Evolutionary conservation across 2,113 vertebrate species (phyloP).

Genomic region (Carollia perspicillata): DNA sequence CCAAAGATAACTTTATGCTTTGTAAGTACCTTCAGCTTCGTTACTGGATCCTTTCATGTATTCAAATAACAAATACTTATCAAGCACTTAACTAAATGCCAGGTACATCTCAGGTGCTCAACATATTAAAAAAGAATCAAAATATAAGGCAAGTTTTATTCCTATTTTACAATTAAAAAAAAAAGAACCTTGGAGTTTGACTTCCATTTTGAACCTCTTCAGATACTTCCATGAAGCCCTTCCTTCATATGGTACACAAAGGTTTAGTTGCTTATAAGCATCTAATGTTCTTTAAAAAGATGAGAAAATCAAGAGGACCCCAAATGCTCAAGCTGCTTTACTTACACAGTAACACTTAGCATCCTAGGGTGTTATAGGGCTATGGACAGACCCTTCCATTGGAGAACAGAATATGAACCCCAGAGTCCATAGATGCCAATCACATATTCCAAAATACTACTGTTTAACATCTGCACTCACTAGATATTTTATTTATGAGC

Average conservation of each 20-base stretch:
- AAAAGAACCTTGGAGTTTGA: background rate
- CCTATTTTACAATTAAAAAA: background rate
- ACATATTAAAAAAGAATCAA: background rate
- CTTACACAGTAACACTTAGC: background rate
- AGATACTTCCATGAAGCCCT: background rate
- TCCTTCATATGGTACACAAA: background rate
- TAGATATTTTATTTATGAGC: slow-evolving; percentile 2
- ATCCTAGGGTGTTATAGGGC: background rate
- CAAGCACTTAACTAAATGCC: background rate
- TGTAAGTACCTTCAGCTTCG: background rate
- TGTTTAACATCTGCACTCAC: background rate
- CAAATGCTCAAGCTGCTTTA: background rate
- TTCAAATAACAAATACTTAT: background rate
- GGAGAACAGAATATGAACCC: background rate
- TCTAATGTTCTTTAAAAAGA: background rate
- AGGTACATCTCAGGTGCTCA: background rate
- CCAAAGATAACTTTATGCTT: background rate
- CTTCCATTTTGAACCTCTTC: background rate
- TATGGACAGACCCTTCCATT: background rate
- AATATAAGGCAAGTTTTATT: background rate
- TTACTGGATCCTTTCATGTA: background rate
- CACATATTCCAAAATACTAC: background rate
- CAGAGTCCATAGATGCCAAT: background rate
- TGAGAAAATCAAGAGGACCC: background rate
- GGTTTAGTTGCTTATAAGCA: background rate